These are phyloP conservation scores for Prenolepis imparis DNA, from an alignment of 2,888 invertebrate genomes.

Conservation along the genomic window DNA sequence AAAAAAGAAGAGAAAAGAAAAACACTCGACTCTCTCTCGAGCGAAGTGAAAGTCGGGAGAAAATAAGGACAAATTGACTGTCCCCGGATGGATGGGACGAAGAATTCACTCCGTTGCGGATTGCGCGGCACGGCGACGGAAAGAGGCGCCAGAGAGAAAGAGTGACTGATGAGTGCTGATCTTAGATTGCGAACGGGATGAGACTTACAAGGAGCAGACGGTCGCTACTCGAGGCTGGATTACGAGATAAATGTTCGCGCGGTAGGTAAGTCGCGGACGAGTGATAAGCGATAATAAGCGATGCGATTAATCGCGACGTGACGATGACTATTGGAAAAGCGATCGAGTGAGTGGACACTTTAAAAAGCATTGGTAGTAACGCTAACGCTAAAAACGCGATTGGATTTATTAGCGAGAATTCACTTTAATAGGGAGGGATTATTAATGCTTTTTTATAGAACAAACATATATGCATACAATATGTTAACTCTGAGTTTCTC, in stretches of 20 bases:
- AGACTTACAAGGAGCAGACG: slow-evolving; percentile 59
- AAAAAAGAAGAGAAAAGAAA: background rate
- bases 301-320: slow-evolving; percentile 28
- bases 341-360: slow-evolving; percentile 8
- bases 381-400: no score
- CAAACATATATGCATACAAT: no score
- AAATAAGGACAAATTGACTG: slow-evolving; percentile 66
- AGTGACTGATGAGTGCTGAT: slow-evolving; percentile 65
- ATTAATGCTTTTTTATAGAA: background rate
- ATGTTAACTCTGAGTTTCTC: no score
- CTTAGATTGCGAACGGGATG: slow-evolving; percentile 59
- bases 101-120: slow-evolving; percentile 52
- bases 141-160: slow-evolving; percentile 39
- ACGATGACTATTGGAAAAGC: background rate
- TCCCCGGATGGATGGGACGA: slow-evolving; percentile 56
- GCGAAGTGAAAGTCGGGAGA: slow-evolving; percentile 65
- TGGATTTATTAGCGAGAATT: no score
- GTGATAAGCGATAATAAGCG: slow-evolving; percentile 41
- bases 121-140: slow-evolving; percentile 25
- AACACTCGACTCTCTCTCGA: slow-evolving; percentile 62
- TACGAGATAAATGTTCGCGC: slow-evolving; percentile 65
- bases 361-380: background rate
- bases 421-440: no score
- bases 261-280: slow-evolving; percentile 55
- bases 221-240: slow-evolving; percentile 54